Evolutionary conservation across 2,113 vertebrate genomes (phyloP), one percentile per base, ranked within the genome.

Genomic region (Tympanuchus pallidicinctus): DNA sequence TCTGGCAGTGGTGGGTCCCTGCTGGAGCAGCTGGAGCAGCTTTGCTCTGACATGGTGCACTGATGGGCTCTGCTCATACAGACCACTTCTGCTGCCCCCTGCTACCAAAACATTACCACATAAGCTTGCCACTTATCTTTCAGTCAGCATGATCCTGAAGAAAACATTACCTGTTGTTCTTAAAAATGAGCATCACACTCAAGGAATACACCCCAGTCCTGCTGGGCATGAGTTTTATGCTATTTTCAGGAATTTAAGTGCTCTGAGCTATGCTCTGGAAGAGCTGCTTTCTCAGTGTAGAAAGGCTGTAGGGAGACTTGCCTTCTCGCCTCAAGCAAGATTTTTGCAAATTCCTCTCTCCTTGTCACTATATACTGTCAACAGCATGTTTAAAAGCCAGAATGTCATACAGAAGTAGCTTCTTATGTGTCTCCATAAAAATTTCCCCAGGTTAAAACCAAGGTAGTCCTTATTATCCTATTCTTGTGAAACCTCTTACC

Each of bases 151-250:
- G 22, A 65, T 65, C 19, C 48, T 9, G 10, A 69, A 66, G 25
- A 36, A 76, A 28, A 84, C 71, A 59, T 21, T 0, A 74, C 72
- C 60, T 82, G 15, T n/a, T 59, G 11, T 19, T 73, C 18, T 64
- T 73, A 27, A 0, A 1, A 72, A 77, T 30, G 27, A 80, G 8
- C 16, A 76, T 27, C 30, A 47, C 11, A 1, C 0, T 20, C 22
- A 77, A 22, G 22, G 34, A 60, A 7, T 21, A 43, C 5, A 2
- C 5, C 14, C n/a, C 38, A 27, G 5, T 12, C 56, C 52, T 73
- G 17, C 22, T 22, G 8, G 65, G 38, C 6, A 36, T 30, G 27
- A 73, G 32, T 10, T 88, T 17, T 22, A 65, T 2, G 8, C 7
- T 50, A 16, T 43, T 89, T 50, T 71, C 24, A 52, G 38, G 48